phyloP scores from a whole-genome alignment of 1,140 invertebrate genomes.

The Conopomorpha cramerella region DNA sequence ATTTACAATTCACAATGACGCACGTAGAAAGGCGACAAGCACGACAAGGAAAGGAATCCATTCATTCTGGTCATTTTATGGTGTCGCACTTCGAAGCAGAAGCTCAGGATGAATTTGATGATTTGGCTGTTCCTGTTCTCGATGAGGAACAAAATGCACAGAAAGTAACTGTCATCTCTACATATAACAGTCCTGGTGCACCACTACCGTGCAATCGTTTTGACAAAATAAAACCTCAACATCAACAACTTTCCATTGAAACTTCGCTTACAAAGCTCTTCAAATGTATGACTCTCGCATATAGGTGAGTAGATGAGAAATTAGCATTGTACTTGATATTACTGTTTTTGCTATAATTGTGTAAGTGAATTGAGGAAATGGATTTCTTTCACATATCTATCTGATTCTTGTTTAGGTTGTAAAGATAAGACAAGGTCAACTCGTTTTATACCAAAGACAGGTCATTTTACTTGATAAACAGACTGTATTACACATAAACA shows the following conservation, averaged over 20 bases:
- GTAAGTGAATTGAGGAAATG: slow-evolving; percentile 31
- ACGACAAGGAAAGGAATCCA: slow-evolving; percentile 69
- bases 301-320: slow-evolving; percentile 71
- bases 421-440: slow-evolving; percentile 51
- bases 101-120: slow-evolving; percentile 86
- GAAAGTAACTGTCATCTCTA: slow-evolving; percentile 47
- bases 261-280: slow-evolving; percentile 93
- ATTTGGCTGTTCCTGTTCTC: slow-evolving; percentile 75
- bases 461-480: slow-evolving; percentile 43
- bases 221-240: slow-evolving; percentile 45
- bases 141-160: slow-evolving; percentile 61
- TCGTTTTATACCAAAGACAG: slow-evolving; percentile 35
- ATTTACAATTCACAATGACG: slow-evolving; percentile 48
- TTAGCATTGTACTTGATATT: slow-evolving; percentile 5
- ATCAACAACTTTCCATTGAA: slow-evolving; percentile 83
- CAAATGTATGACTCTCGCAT: slow-evolving; percentile 95
- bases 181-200: slow-evolving; percentile 32
- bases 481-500: too few relatives aligned
- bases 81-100: slow-evolving; percentile 94
- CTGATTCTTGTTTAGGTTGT: slow-evolving; percentile 28
- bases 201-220: slow-evolving; percentile 31
- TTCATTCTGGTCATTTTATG: slow-evolving; percentile 99
- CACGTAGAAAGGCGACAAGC: slow-evolving; percentile 38
- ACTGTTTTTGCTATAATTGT: slow-evolving; percentile 6
- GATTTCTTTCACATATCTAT: slow-evolving; percentile 33